Base-by-base conservation (phyloP, 2,113 vertebrate genomes). In the Scomber scombrus region DNA sequence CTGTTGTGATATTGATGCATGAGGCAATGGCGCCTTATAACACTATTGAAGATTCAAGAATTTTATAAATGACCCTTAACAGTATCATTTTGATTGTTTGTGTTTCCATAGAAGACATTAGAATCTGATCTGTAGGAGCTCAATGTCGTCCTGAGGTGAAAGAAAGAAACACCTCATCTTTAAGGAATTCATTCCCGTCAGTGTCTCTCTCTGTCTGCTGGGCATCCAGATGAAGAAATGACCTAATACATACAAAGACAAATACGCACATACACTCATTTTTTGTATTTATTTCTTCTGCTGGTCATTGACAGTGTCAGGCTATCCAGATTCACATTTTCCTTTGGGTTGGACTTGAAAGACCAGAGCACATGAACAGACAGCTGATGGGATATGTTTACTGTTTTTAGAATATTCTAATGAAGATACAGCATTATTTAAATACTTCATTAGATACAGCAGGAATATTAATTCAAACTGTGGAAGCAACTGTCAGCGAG, bases 141-240 rank as follows among this genome's bases (percentile, higher is more conserved):
- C n/a, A 46, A n/a, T 45, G 62, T 78, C 50, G 75, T 5, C 52
- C 66, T 29, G 58, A 70, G 64, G 58, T 74, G 58, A 80, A 87
- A 88, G n/a, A 83, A 73, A 82, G 64, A 50, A 26, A 14, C 19
- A 51, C 40, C 71, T 87, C 45, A 88, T 75, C 64, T 47, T 15
- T 8, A 6, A 87, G 47, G 82, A 90, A 90, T 76, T 72, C 43
- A 81, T 76, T 90, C 71, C 62, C 13, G 45, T 18, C 43, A 69
- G 49, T n/a, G 46, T 45, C 60, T 66, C 31, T n/a, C 26, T 75
- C 40, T 45, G 23, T 54, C 26, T 80, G 46, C 58, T 15, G 18
- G 47, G 50, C 46, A 58, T 73, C 14, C n/a, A 13, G 60, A 87
- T 82, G 23, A 87, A 75, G 47, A 72, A 66, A 79, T 43, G 66